Base-by-base conservation (phyloP, 1,140 invertebrate species). In the Ectropis grisescens region DNA sequence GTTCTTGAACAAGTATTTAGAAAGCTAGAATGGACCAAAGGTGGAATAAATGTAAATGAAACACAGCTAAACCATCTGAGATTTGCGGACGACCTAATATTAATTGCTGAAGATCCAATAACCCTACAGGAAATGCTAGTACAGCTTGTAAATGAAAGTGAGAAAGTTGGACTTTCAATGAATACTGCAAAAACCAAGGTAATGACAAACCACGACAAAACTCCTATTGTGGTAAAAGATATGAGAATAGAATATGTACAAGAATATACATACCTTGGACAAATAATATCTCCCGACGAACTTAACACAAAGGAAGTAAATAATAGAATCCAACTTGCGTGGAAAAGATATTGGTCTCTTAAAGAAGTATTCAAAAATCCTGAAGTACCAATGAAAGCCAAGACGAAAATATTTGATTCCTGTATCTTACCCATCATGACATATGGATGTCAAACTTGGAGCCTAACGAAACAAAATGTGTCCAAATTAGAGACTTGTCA, bases 261-360 rank as follows among this genome's bases (percentile, higher is more conserved):
- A 9, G 39, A 48, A 19, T 48, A 42, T 10, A 40, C 14, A 25
- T 48, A 48, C 28, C 22, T 37, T 6, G 40, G 40, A 2, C 40
- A 47, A 30, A 44, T 45, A 19, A 45, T 50, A 31, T 44, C 41
- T 25, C 36, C 37, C 13, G 34, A 8, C 29, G 35, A 48, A 12
- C 26, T 44, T 1, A 41, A 30, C 35, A 33, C 28, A 30, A 47
- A 53, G 40, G 44, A 53, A 39, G 29, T 53, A 10, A 13, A 39
- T 9, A 45, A 38, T 23, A 35, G 41, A 35, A 52, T 52, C 22
- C 35, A 26, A 2, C 8, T 42, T 2, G 38, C 29, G n/a, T n/a
- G n/a, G n/a, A n/a, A 49, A n/a, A n/a, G n/a, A n/a, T n/a, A n/a
- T n/a, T n/a, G n/a, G n/a, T n/a, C n/a, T n/a, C n/a, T n/a, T n/a